A percentile compares a stretch with the other conserved stretches of the same genome.
These are phyloP conservation scores for Magallana nippona DNA, from an alignment of 2,888 invertebrate genomes.

Conservation along the genomic window DNA sequence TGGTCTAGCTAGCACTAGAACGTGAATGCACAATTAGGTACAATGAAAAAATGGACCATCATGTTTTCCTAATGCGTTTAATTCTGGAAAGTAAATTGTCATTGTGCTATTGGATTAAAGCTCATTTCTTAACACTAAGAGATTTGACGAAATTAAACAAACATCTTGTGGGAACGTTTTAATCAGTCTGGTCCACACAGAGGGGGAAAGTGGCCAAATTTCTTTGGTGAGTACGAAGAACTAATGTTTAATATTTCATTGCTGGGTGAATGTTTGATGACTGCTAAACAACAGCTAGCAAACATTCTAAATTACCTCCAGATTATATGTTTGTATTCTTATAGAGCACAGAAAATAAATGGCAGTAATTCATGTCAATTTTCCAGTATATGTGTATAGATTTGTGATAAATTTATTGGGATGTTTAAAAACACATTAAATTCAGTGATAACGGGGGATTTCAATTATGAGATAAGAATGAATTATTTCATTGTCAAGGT, in stretches of 20 bases:
- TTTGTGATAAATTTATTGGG: not conserved
- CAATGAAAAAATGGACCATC: not conserved
- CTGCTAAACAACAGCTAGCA: too few relatives aligned
- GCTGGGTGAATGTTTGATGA: too few relatives aligned
- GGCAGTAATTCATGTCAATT: too few relatives aligned
- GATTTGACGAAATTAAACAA: conserved; percentile 29
- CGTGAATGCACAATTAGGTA: conserved; percentile 19
- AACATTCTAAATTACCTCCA: too few relatives aligned
- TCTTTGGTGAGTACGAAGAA: not conserved
- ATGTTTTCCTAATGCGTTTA: conserved; percentile 3
- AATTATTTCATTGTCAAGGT: not conserved
- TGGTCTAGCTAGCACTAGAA: not conserved
- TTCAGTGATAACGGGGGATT: not conserved
- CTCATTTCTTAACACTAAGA: not conserved
- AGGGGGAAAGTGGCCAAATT: not conserved
- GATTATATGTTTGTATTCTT: too few relatives aligned
- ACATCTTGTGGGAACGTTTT: conserved; percentile 25
- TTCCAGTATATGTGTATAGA: too few relatives aligned
- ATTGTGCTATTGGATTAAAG: conserved; percentile 25
- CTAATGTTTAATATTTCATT: too few relatives aligned
- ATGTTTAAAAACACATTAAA: not conserved
- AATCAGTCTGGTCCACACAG: not conserved
- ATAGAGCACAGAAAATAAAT: too few relatives aligned
- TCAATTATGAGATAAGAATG: not conserved
- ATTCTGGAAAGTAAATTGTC: conserved; percentile 18